Base-by-base conservation (phyloP, 1,140 invertebrate species). In the Drosophila willistoni region DNA sequence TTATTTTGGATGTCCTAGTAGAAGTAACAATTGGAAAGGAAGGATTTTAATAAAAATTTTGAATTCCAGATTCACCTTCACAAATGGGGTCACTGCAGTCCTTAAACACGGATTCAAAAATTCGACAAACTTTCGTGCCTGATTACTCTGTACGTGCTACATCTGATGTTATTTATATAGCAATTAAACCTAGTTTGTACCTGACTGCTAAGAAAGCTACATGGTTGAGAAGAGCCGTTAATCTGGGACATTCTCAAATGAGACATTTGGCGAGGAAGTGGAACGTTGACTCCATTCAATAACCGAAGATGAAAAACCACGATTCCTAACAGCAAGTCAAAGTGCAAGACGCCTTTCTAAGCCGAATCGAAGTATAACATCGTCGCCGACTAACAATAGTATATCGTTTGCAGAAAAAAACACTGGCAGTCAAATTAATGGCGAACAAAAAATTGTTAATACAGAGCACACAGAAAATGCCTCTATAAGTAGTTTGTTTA, bases 1-100 rank as follows among this genome's bases (percentile, higher is more conserved):
- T 99, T 67, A 97, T 99, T 75, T 93, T 99, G 68, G 97, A 99
- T 93, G 98, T 98, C 34, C 94, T 96, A 10, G 96, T 97, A n/a
- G 97, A 98, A 93, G 97, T 97, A 10, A 97, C 95, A 0, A 96
- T 98, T 51, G 97, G 97, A 0, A 94, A 95, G 70, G 97, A 98
- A 92, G 96, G 96, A 17, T 5, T 19, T 57, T 13, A 13, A 29
- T 22, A 61, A 39, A n/a, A 36, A 22, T 29, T 62, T 4, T 17
- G 22, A 22, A 44, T 78, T 75, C 1, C 91, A 71, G 95, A 95
- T 84, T 95, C 95, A 19, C 95, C 95, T 9, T 79, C 72, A 63
- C 93, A 83, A 89, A 91, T 69, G 91, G 96, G 96, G 41, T 96
- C 96, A 39, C 93, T 97, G 59, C 96, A 97, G 92, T 96, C 96